These are phyloP conservation scores for Nephila pilipes DNA, from an alignment of 1,140 invertebrate species.

Conservation along the genomic window DNA sequence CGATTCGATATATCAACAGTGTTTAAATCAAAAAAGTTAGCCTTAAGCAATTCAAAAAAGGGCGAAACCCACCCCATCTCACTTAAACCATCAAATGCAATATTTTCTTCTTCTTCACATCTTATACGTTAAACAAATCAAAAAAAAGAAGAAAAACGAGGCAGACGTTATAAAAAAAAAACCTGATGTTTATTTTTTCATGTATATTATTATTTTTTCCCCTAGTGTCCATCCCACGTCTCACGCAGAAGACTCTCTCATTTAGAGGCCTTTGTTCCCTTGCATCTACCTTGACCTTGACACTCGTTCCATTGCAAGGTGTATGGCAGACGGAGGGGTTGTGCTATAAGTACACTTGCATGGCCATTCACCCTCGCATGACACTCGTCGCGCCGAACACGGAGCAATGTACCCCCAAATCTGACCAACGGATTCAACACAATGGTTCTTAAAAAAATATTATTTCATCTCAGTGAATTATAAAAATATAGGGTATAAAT, in stretches of 20 bases:
- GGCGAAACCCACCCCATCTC: not conserved
- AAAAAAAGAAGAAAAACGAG: not conserved
- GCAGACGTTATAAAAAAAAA: constrained; percentile 14
- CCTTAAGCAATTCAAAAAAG: too few relatives aligned
- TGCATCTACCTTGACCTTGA: constrained; percentile 54
- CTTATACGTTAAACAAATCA: not conserved
- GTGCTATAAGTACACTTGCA: constrained; percentile 32
- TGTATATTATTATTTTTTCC: not conserved
- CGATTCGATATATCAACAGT: too few relatives aligned
- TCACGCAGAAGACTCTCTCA: constrained; percentile 37
- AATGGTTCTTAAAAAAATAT: not conserved
- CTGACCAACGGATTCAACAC: constrained; percentile 23
- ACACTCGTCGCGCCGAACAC: constrained; percentile 11
- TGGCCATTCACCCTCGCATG: constrained; percentile 37
- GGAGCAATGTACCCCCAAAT: not conserved
- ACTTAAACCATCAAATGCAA: not conserved
- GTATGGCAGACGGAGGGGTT: constrained; percentile 36
- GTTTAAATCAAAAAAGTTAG: too few relatives aligned
- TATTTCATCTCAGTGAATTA: not conserved
- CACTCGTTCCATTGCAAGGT: constrained; percentile 48
- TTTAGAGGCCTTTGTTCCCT: constrained; percentile 64
- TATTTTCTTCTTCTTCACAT: not conserved
- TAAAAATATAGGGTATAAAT: not conserved
- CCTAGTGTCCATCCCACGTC: constrained; percentile 50
- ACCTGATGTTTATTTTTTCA: not conserved